phyloP scores from a whole-genome alignment of 2,888 invertebrate genomes.

The Pyralis farinalis region DNA sequence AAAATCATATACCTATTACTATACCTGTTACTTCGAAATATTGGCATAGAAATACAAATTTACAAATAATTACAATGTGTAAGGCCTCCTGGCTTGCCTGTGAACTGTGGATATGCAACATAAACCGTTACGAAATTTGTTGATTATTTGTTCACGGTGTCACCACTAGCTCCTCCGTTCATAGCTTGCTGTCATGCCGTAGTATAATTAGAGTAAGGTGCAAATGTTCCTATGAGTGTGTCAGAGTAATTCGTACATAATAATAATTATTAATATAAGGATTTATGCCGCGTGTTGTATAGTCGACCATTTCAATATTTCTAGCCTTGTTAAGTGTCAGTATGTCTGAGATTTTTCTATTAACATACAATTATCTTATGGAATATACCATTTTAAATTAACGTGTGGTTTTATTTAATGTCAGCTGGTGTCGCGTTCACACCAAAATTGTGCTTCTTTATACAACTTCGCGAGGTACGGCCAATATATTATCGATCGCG shows the following conservation, averaged over 20 bases:
- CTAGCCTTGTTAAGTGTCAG: slow-evolving; percentile 61
- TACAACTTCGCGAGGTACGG: too few relatives aligned
- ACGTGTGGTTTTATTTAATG: neutral
- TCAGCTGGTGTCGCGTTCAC: too few relatives aligned
- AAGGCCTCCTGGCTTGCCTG: too few relatives aligned
- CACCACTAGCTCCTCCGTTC: neutral
- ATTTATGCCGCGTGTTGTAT: slow-evolving; percentile 43
- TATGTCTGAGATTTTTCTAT: slow-evolving; percentile 69
- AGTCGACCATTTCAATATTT: slow-evolving; percentile 58
- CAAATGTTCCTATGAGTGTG: slow-evolving; percentile 78
- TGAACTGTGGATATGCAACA: too few relatives aligned
- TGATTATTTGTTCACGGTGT: too few relatives aligned
- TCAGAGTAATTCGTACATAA: slow-evolving; percentile 42
- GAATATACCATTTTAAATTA: slow-evolving; percentile 57
- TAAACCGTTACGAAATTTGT: too few relatives aligned
- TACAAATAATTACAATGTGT: too few relatives aligned
- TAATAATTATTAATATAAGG: slow-evolving; percentile 11
- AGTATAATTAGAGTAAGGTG: slow-evolving; percentile 60
- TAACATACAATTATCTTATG: slow-evolving; percentile 63
- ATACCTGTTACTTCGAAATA: too few relatives aligned
- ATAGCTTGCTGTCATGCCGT: slow-evolving; percentile 21
- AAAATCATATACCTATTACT: too few relatives aligned
- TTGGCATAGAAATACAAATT: too few relatives aligned
- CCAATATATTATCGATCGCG: too few relatives aligned
- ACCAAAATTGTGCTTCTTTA: too few relatives aligned